Base-by-base conservation (phyloP, 2,797 vertebrate genomes). In the Gouania willdenowi region DNA sequence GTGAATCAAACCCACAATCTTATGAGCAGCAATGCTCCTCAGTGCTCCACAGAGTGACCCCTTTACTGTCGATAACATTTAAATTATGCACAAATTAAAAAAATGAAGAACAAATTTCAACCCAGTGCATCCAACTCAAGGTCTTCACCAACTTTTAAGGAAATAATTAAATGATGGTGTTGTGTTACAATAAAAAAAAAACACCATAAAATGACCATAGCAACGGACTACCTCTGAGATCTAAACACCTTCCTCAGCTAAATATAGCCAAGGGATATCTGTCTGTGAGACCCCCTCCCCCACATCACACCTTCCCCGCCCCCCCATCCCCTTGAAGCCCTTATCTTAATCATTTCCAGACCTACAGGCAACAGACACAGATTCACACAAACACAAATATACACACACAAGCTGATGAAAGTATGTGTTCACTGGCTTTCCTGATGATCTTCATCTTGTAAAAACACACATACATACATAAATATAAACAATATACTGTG, bases 261-360 rank as follows among this genome's bases (percentile, higher is more conserved):
- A 77, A 78, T 76, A 64, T 82, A 82, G 64, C 58, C 40, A 10
- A 26, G 63, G 54, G 65, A 74, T 60, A 36, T 58, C 58, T 79
- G 66, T 64, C 58, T 62, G 45, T 62, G 44, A 46, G 34, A n/a
- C 47, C 44, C 18, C 55, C 44, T 6, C 6, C 51, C 22, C 8
- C 6, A 25, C 19, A 19, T 20, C 4, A n/a, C n/a, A n/a, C 9
- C 24, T 38, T 9, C 39, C 11, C 46, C 24, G 29, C 47, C 40
- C 14, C 58, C 44, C 59, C 62, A 53, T 59, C 45, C 44, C 59
- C 62, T 53, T 59, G 45, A 17, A 56, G 64, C 62, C 66, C 66
- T 81, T 81, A 81, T 82, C 79, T 82, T 81, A 79, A 82, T 82
- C 71, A 78, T 69, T 82, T 66, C 73, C 77, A 82, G 82, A 66